Conservation (phyloP, 1,140 invertebrate species). For the Choristoneura fumiferana region DNA sequence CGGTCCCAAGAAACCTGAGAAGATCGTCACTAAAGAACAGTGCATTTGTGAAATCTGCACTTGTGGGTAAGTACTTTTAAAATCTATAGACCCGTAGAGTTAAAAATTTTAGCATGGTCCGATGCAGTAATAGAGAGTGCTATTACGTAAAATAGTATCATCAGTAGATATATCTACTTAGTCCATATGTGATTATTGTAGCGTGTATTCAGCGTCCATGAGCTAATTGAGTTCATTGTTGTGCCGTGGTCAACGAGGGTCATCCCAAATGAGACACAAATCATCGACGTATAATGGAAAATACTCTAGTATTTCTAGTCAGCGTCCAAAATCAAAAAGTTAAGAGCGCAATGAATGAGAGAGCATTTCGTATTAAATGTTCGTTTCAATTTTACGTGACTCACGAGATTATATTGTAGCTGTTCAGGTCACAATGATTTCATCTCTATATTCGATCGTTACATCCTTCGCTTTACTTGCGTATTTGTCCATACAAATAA, state of each 20-base stretch:
- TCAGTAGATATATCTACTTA: not conserved
- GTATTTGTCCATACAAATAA: not conserved
- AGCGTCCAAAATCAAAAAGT: no score
- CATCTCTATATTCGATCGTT: slow-evolving; percentile 11
- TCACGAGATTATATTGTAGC: no score
- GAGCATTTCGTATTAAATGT: no score
- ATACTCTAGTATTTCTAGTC: no score
- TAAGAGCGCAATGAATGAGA: no score
- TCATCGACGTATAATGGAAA: not conserved
- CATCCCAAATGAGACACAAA: not conserved
- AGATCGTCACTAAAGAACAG: slow-evolving; percentile 83
- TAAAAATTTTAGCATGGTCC: not conserved
- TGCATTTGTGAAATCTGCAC: slow-evolving; percentile 94
- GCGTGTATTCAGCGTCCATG: not conserved
- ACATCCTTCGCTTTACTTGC: slow-evolving; percentile 4
- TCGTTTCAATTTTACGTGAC: no score
- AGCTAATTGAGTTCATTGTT: slow-evolving; percentile 17
- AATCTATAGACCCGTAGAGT: no score
- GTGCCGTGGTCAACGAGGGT: slow-evolving; percentile 10
- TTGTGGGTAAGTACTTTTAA: slow-evolving; percentile 91
- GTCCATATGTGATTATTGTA: not conserved
- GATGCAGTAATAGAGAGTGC: not conserved
- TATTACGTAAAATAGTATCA: slow-evolving; percentile 11
- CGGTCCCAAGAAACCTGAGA: slow-evolving; percentile 74
- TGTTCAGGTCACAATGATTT: slow-evolving; percentile 13